These are phyloP conservation scores for Glossosoma conforme DNA, from an alignment of 1,140 invertebrate species.

Conservation along the genomic window DNA sequence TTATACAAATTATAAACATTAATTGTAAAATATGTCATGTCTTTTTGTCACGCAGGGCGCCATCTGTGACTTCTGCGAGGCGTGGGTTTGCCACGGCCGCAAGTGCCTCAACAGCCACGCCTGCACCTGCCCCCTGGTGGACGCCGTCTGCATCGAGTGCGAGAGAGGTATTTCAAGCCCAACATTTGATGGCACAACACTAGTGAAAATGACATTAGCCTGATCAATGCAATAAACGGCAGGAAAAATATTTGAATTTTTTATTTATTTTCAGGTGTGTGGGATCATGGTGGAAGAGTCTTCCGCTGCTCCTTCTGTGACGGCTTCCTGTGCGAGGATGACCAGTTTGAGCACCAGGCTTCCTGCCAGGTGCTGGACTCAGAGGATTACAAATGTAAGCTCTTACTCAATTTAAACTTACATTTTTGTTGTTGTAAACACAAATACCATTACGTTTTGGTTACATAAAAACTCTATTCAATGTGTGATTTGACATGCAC, in stretches of 20 bases:
- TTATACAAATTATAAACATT: no score
- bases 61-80: constrained; percentile 96
- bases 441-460: neutral
- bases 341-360: constrained; percentile 98
- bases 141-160: constrained; percentile 88
- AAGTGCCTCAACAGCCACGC: constrained; percentile 88
- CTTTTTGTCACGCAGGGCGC: no score
- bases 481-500: no score
- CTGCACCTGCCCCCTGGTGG: constrained; percentile 84
- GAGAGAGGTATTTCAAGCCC: constrained; percentile 57
- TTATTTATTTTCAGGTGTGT: constrained; percentile 63
- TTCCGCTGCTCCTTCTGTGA: constrained; percentile 91
- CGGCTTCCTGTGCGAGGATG: constrained; percentile 92
- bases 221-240: neutral
- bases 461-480: no score
- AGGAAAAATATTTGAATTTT: constrained; percentile 4
- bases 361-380: constrained; percentile 93
- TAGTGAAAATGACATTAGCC: no score
- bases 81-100: constrained; percentile 92
- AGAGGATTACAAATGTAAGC: constrained; percentile 88
- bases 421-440: no score
- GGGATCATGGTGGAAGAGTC: constrained; percentile 91
- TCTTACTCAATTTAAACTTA: constrained; percentile 11
- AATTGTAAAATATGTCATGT: no score
- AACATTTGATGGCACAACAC: no score